phyloP scores from a whole-genome alignment of 2,113 vertebrate genomes.

The Balaenoptera acutorostrata region DNA sequence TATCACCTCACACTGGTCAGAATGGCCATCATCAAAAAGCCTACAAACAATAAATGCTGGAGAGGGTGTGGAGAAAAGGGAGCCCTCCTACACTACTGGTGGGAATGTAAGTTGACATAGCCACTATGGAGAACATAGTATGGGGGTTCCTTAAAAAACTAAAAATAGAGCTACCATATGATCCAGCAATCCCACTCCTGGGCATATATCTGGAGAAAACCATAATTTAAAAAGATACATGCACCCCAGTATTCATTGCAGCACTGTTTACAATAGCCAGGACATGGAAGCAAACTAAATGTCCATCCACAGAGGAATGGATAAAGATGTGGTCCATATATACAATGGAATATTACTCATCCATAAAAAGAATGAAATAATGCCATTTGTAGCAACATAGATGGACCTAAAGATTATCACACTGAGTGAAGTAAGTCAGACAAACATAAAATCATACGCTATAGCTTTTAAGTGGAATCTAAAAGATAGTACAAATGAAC shows the following conservation, averaged over 20 bases:
- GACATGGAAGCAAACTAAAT: background rate
- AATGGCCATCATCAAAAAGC: background rate
- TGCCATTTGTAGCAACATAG: background rate
- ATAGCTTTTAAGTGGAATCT: background rate
- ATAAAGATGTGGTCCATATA: background rate
- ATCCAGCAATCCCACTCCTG: background rate
- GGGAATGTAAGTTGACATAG: background rate
- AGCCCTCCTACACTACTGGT: background rate
- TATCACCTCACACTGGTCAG: background rate
- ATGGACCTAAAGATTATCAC: background rate
- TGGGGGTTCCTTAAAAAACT: background rate
- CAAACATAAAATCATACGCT: background rate
- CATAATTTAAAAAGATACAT: background rate
- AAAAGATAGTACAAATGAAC: background rate
- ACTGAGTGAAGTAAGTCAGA: background rate
- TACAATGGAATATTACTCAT: background rate
- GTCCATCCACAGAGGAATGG: background rate
- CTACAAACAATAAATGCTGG: background rate
- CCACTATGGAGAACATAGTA: background rate
- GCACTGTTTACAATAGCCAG: background rate
- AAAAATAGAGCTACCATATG: background rate
- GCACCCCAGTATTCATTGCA: background rate
- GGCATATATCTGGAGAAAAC: background rate
- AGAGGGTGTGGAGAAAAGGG: background rate
- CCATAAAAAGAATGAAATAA: background rate